Percentiles rank a stretch among this genome's conserved stretches.
Evolutionary conservation across 1,140 invertebrate genomes (phyloP).

Genomic region (Cydia strobilella): DNA sequence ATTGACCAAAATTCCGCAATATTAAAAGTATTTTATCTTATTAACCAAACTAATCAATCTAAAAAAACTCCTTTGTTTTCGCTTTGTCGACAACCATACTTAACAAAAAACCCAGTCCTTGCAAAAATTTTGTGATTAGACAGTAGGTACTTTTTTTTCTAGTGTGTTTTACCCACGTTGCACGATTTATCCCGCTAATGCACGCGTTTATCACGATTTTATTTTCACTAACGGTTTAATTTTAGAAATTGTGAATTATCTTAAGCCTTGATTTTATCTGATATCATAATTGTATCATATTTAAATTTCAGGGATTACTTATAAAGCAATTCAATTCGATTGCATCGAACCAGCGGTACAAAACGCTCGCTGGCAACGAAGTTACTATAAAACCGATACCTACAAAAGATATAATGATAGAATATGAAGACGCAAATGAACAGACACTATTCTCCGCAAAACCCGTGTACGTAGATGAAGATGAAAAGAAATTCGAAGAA

Average conservation of each 20-base stretch:
- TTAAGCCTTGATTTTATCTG: constrained; percentile 12
- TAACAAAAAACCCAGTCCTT: not conserved
- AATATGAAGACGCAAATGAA: constrained; percentile 67
- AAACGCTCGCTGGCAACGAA: constrained; percentile 58
- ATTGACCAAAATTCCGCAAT: constrained; percentile 24
- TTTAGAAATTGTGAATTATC: constrained; percentile 11
- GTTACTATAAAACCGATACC: constrained; percentile 59
- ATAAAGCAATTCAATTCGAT: constrained; percentile 74
- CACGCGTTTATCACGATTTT: constrained; percentile 23
- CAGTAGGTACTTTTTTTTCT: not conserved
- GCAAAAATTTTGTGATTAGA: not conserved
- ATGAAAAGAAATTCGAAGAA: constrained; percentile 70
- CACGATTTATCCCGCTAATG: constrained; percentile 15
- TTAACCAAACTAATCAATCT: not conserved
- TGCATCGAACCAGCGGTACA: constrained; percentile 71
- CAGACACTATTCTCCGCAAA: constrained; percentile 62
- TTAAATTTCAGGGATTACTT: constrained; percentile 72
- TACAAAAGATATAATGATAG: constrained; percentile 65
- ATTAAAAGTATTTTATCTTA: not conserved
- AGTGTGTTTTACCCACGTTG: constrained; percentile 7
- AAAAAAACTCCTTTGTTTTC: not conserved
- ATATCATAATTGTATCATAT: constrained; percentile 39
- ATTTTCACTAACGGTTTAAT: constrained; percentile 27
- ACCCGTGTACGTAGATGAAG: constrained; percentile 59
- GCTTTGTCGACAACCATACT: constrained; percentile 10